These are phyloP conservation scores for Drosophila nigricruria DNA, from an alignment of 2,888 invertebrate species.

Conservation along the genomic window DNA sequence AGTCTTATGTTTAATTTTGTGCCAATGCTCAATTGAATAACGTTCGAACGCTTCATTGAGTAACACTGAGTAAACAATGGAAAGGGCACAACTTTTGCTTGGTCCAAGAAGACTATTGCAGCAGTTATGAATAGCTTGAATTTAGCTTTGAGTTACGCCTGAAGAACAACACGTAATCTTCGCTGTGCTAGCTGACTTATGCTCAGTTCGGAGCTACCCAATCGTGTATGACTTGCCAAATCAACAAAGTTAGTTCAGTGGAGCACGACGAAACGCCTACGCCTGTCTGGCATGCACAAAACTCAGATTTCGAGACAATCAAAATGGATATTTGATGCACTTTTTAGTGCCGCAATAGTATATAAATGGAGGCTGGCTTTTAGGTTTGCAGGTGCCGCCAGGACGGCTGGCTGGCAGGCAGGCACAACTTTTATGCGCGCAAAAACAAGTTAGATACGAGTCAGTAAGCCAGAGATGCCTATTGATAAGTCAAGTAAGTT, in stretches of 20 bases:
- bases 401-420: constrained; percentile 23
- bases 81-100: constrained; percentile 49
- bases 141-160: constrained; percentile 5
- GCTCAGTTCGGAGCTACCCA: not conserved
- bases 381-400: constrained; percentile 46
- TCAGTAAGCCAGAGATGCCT: constrained; percentile 29
- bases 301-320: constrained; percentile 43
- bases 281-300: constrained; percentile 5
- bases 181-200: not conserved
- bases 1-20: constrained; percentile 71
- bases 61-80: constrained; percentile 22
- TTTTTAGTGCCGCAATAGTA: constrained; percentile 7
- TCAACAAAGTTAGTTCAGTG: constrained; percentile 49
- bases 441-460: constrained; percentile 31
- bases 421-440: constrained; percentile 32
- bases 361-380: constrained; percentile 44
- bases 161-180: not conserved
- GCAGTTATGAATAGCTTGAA: constrained; percentile 29
- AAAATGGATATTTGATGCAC: constrained; percentile 63
- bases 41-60: constrained; percentile 67
- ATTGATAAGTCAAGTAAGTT: constrained; percentile 48
- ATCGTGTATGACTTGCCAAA: constrained; percentile 39
- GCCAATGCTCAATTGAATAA: constrained; percentile 78
- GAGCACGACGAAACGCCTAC: constrained; percentile 48
- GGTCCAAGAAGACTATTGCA: constrained; percentile 20